Evolutionary conservation across 2,888 invertebrate genomes (phyloP), one percentile per base, ranked within the genome.

Genomic region (Agrotis segetum): DNA sequence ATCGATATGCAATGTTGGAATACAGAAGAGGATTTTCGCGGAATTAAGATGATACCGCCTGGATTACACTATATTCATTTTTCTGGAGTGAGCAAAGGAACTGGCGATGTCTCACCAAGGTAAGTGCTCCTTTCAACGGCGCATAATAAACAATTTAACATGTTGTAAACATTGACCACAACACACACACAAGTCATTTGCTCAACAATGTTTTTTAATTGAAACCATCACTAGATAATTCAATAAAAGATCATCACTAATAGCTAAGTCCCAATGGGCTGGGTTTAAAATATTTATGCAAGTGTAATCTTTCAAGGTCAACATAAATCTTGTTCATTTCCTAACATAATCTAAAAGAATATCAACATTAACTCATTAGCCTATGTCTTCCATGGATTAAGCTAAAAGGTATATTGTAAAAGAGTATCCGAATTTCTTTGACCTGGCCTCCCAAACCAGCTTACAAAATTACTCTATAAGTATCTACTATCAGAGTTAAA

Each of bases 41-140:
- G 99, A 0, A 97, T 99, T 44, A 99, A 99, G 96, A 99, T 99
- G 99, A 99, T 99, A 86, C 99, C 99, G 0, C 99, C 99, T 1
- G 99, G 99, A 9, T 95, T 99, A 67, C 99, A 99, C 93, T 99
- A 98, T 89, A 96, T 99, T 19, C 99, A 99, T 95, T 99, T 98
- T 91, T 98, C 98, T 96, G 97, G 97, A 79, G 96, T 97, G 17
- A 97, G 97, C 87, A 94, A 95, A 81, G 94, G 93, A 1, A 97
- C 97, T 64, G 97, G 97, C 0, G 97, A 98, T 86, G 93, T 97
- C 9, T 97, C 97, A 3, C 98, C 98, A 17, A 96, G 98, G 92
- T 97, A 83, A 85, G 83, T 82, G 62, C 46, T 67, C 24, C 44
- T 53, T 61, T 19, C 21, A 52, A n/a, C 21, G 47, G 19, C 24